Conservation (phyloP, 2,797 vertebrate species). For the Rhincodon typus region DNA sequence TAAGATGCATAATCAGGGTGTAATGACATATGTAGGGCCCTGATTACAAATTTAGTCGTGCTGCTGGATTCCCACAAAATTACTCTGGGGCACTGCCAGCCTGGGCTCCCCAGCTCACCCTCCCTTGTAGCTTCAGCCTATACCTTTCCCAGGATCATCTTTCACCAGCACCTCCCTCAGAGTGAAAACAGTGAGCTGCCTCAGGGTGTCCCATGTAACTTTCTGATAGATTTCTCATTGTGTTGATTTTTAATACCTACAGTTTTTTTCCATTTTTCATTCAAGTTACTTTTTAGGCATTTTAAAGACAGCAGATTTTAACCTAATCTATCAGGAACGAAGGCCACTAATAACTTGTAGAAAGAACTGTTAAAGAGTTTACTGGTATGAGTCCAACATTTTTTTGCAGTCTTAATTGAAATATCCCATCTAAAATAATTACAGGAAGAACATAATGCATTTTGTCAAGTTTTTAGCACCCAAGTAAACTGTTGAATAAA, state of each 20-base stretch:
- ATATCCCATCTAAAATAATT: neutral
- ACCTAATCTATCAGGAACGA: neutral
- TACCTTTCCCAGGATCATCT: neutral
- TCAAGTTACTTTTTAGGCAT: neutral
- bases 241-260: neutral
- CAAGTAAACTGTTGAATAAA: neutral
- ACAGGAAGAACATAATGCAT: neutral
- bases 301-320: neutral
- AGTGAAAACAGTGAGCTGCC: neutral
- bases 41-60: neutral
- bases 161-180: neutral
- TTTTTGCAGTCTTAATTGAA: neutral
- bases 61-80: neutral
- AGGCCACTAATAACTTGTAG: neutral
- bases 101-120: neutral
- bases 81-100: neutral
- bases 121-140: neutral
- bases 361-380: neutral
- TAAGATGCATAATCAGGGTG: neutral
- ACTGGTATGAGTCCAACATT: neutral
- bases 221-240: neutral
- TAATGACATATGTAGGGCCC: neutral
- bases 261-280: neutral
- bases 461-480: neutral
- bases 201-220: neutral